Base-by-base conservation (phyloP, 92 coral and sea anemone genomes). In the Virgularia gustaviana region DNA sequence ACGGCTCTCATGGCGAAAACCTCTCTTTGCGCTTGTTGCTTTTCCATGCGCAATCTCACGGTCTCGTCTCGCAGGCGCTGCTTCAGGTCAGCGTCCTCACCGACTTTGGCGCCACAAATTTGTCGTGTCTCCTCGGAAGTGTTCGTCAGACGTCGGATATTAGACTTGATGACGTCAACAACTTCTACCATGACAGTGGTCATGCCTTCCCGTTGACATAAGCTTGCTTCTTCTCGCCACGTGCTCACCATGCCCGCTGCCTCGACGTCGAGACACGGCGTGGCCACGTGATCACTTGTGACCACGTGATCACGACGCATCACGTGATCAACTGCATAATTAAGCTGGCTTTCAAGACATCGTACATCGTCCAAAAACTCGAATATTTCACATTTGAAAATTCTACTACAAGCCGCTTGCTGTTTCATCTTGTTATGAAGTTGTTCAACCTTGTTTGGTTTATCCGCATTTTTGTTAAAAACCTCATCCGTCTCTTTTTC, bases 31-130 rank as follows among this genome's bases (percentile, higher is more conserved):
- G 22, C 84, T 80, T 38, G 85, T 83, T 15, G 82, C 71, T 62
- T 94, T 88, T 71, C 86, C 77, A 5, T 83, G 71, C 34, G 88
- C 88, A 73, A 90, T 82, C 51, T 85, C 87, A 44, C 87, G 80
- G 20, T 89, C 85, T 63, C 88, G 75, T 22, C 87, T 83, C 13
- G 87, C 79, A 23, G 88, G 85, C 54, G 88, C 76, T 60, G 65
- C 79, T 66, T 89, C 86, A 37, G 54, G 82, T 75, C 27, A 47
- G 5, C 27, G 6, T 63, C 27, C 9, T 5, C 22, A 9, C 53
- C 61, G 44, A 47, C 75, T 28, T 52, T 61, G 9, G 3, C 32
- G 20, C 60, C 23, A 8, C 38, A 20, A 35, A 28, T 1, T 11
- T 43, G 35, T 2, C 51, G 29, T 4, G 23, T n/a, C 7, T 16